Conservation (phyloP, 1,140 invertebrate genomes). For the Medauroidea extradentata region DNA sequence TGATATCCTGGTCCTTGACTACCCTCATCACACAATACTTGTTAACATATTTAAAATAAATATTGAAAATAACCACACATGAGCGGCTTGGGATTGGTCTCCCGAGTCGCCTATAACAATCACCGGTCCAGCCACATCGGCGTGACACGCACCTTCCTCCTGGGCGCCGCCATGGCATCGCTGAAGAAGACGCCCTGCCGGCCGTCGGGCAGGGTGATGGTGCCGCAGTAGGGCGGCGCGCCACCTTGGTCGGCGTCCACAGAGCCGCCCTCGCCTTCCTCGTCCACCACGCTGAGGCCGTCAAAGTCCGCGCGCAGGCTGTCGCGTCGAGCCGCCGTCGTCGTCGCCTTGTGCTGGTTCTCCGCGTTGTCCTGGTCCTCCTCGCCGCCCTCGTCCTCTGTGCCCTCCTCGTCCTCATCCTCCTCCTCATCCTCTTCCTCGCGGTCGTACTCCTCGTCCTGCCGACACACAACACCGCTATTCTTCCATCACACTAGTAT, state of each 20-base stretch:
- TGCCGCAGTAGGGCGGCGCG: constrained; percentile 1
- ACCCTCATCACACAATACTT: no score
- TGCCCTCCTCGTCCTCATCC: constrained; percentile 28
- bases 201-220: constrained; percentile 8
- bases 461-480: no score
- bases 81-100: no score
- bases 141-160: no score
- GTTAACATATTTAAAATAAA: no score
- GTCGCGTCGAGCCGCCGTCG: constrained; percentile 28
- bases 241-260: background rate
- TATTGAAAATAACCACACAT: no score
- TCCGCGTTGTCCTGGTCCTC: constrained; percentile 20
- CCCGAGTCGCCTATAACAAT: no score
- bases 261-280: constrained; percentile 46
- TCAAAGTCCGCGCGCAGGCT: constrained; percentile 58
- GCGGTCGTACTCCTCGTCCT: constrained; percentile 44
- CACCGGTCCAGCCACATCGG: no score
- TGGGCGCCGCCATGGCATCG: background rate
- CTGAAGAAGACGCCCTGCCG: constrained; percentile 4
- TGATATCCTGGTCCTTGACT: no score
- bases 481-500: no score
- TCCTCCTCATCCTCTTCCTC: constrained; percentile 24
- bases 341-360: constrained; percentile 14
- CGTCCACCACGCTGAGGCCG: constrained; percentile 67
- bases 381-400: constrained; percentile 24